Evolutionary conservation across 2,797 vertebrate species (phyloP).

Genomic region (Platalea minor): DNA sequence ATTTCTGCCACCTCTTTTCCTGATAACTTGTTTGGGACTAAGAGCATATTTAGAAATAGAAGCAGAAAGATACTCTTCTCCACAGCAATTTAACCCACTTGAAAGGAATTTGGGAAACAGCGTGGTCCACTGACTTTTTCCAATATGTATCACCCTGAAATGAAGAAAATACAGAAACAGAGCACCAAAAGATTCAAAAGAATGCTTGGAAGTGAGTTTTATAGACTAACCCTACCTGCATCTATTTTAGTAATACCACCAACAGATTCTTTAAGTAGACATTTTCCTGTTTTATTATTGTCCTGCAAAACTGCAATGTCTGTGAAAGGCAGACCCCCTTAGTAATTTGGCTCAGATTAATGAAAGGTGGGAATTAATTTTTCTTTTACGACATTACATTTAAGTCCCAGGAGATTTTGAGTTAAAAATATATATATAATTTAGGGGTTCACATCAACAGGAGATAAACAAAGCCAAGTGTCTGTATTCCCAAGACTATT

Average conservation of each 20-base stretch:
- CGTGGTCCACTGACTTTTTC: not conserved
- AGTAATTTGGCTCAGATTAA: not conserved
- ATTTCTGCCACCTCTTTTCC: not conserved
- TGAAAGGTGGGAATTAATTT: not conserved
- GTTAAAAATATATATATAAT: not conserved
- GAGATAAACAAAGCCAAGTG: not conserved
- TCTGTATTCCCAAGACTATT: not conserved
- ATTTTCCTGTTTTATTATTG: not conserved
- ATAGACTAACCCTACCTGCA: not conserved
- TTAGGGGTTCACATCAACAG: not conserved
- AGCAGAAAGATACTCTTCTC: not conserved
- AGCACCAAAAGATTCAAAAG: not conserved
- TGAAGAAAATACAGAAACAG: not conserved
- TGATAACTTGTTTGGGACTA: not conserved
- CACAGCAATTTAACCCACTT: not conserved
- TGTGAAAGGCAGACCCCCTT: not conserved
- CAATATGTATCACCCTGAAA: not conserved
- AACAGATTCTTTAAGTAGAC: not conserved
- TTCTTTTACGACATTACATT: not conserved
- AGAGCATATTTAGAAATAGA: not conserved
- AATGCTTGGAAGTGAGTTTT: not conserved
- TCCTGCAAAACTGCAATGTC: not conserved
- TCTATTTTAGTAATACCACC: not conserved
- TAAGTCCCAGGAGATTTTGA: conserved; percentile 1
- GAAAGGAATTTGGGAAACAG: not conserved